Evolutionary conservation across 2,797 vertebrate species (phyloP).

Genomic region (Leucoraja ocellata): DNA sequence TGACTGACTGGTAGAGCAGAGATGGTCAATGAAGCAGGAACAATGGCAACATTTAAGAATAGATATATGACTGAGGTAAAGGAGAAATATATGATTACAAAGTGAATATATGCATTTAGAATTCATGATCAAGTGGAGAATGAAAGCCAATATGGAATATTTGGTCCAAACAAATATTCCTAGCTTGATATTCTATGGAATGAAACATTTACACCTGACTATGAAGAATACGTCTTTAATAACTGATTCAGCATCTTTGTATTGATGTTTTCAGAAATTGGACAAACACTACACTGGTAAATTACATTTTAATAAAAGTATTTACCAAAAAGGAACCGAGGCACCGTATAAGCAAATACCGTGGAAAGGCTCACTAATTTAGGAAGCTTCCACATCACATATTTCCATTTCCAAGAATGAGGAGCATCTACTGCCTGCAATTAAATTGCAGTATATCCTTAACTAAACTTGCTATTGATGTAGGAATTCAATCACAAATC

Average conservation of each 20-base stretch:
- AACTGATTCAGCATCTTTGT: background rate
- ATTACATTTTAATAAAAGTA: background rate
- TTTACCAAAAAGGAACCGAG: background rate
- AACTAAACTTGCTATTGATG: background rate
- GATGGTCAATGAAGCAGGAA: background rate
- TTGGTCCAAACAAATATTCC: background rate
- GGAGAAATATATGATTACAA: background rate
- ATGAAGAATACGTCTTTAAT: background rate
- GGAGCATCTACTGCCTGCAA: background rate
- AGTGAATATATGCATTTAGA: background rate
- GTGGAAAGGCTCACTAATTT: background rate
- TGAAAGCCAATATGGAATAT: background rate
- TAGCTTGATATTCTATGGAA: background rate
- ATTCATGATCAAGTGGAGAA: background rate
- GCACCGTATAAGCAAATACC: background rate
- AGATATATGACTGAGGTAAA: background rate
- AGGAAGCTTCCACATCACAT: background rate
- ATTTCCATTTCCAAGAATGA: background rate
- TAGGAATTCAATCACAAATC: background rate
- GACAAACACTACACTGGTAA: background rate
- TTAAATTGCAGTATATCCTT: background rate
- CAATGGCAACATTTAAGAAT: background rate
- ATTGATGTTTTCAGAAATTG: background rate
- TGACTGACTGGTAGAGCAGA: background rate
- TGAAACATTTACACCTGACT: background rate